Evolutionary conservation across 1,140 invertebrate species (phyloP), one percentile per base, ranked within the genome.

Genomic region (Gonioctena quinquepunctata): DNA sequence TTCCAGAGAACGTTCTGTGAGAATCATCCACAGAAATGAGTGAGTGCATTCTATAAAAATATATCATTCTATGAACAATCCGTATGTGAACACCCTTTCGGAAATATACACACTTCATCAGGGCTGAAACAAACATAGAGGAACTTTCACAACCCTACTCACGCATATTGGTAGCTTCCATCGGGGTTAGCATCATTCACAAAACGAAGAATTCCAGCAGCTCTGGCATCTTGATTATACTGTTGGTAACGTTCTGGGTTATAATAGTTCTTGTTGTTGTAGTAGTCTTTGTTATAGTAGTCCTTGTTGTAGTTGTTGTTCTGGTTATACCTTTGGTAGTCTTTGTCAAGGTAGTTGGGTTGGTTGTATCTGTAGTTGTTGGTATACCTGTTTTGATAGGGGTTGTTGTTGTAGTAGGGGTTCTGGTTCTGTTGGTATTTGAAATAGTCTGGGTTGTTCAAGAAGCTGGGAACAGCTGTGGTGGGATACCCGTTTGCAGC

Each of bases 131-230:
- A n/a, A n/a, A n/a, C n/a, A n/a, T n/a, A n/a, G n/a, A n/a, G n/a
- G n/a, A 42, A 7, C n/a, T 42, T 42, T 42, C 33, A 42, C 6
- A n/a, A n/a, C n/a, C 16, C 6, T 4, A 64, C 57, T 69, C 54
- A 68, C 66, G 3, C 22, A 61, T 61, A 68, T 6, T 68, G 18
- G 18, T 68, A 68, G 7, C 18, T 25, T 49, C 62, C 68, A 56
- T 65, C 68, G 11, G 68, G 68, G 28, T 70, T 65, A 22, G 57
- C 22, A 21, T 70, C 42, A 26, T 19, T 62, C 28, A 27, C 52
- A n/a, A 22, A 65, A 11, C 68, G 25, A 4, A 70, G 13, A 28
- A 68, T 68, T 16, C 48, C 42, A 18, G 63, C 63, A 25, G 18
- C 42, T 33, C 7, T 33, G 8, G 18, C 23, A 2, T 62, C 60